Evolutionary conservation across 2,113 vertebrate genomes (phyloP), one percentile per base, ranked within the genome.

Genomic region (Urocolius indicus): DNA sequence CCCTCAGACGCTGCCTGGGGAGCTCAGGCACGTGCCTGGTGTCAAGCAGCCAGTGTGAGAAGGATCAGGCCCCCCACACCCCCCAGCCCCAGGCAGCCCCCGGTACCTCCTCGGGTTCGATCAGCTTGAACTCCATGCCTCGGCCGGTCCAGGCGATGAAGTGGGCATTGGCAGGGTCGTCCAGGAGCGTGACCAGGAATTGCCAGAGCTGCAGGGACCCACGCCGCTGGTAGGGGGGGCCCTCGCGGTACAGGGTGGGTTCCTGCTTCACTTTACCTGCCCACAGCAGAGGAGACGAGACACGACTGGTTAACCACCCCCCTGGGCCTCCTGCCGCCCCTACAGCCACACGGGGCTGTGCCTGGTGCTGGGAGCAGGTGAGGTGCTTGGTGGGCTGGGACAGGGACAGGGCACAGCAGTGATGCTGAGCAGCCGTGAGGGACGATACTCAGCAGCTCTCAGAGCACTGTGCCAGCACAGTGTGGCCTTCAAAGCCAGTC

Each of bases 171-270:
- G 99, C 98, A 1, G 99, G 99, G 95, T 99, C 99, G 4, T 99
- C 99, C 46, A 99, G 98, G 41, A 99, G 98, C 1, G 99, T 99
- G 79, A 99, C 99, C 26, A 99, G 97, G 97, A 99, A 99, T 98
- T 99, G 99, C 99, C 99, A 99, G 75, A 99, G 98, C 98, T 99
- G 99, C 91, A 99, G 98, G 46, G 99, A 99, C 62, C 99, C 99
- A 0, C 99, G 98, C 13, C 99, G 98, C 97, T 99, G 99, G 96
- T 99, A 99, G 9, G 99, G 99, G 22, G 99, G 99, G 1, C 99
- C 99, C 48, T 99, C 99, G 0, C 99, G 98, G 76, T 99, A 99
- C 77, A 98, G 97, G 10, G 98, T 98, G 21, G 99, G 98, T 75
- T 99, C 99, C 95, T 99, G 99, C 88, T 99, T 99, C 71, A 99